Evolutionary conservation across 2,888 invertebrate species (phyloP).

Genomic region (Dicyrtoma fusca): DNA sequence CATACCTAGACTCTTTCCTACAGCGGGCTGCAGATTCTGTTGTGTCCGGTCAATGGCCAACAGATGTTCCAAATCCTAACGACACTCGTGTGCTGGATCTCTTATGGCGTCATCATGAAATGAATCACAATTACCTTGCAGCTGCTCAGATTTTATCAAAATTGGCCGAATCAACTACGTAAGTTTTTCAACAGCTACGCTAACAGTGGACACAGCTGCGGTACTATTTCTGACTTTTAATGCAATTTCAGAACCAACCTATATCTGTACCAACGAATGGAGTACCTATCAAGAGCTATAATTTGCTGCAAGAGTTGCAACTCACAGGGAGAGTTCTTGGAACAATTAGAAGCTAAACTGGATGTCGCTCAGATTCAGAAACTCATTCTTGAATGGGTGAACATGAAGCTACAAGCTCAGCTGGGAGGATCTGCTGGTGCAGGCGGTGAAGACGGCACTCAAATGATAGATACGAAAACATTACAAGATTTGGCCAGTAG

Average conservation of each 20-base stretch:
- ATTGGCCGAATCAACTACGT: slow-evolving; percentile 71
- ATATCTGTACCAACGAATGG: slow-evolving; percentile 77
- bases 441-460: slow-evolving; percentile 53
- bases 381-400: slow-evolving; percentile 66
- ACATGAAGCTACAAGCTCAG: slow-evolving; percentile 60
- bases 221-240: neutral
- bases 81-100: slow-evolving; percentile 73
- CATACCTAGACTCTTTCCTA: slow-evolving; percentile 60
- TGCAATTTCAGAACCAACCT: slow-evolving; percentile 69
- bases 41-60: slow-evolving; percentile 57
- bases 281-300: slow-evolving; percentile 89
- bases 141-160: slow-evolving; percentile 89
- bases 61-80: slow-evolving; percentile 63
- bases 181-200: slow-evolving; percentile 35
- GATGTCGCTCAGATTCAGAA: slow-evolving; percentile 88
- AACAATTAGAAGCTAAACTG: slow-evolving; percentile 88
- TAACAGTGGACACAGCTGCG: neutral
- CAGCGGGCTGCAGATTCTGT: slow-evolving; percentile 60
- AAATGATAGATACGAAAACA: slow-evolving; percentile 43
- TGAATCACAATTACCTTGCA: slow-evolving; percentile 84
- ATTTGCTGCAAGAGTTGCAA: slow-evolving; percentile 90
- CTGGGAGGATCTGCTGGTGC: slow-evolving; percentile 59
- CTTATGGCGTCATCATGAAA: slow-evolving; percentile 95
- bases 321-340: slow-evolving; percentile 76
- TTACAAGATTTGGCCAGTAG: slow-evolving; percentile 67